Conservation (phyloP, 2,797 vertebrate species). For the Melanotaenia nigrans region DNA sequence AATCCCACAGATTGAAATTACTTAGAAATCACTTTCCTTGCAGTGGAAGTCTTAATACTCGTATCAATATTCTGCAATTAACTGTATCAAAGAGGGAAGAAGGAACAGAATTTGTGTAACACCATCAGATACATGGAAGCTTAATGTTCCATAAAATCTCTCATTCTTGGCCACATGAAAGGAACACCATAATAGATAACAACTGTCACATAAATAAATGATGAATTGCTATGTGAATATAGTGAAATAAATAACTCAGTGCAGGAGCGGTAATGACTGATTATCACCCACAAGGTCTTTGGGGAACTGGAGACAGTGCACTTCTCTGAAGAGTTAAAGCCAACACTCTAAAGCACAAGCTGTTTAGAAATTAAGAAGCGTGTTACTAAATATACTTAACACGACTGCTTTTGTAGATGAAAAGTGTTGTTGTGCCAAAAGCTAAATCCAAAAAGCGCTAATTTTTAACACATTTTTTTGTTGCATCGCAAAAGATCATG, state of each 20-base stretch:
- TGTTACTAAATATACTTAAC: constrained; percentile 28
- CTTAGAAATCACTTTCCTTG: constrained; percentile 55
- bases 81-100: constrained; percentile 54
- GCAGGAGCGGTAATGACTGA: constrained; percentile 59
- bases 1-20: constrained; percentile 63
- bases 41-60: constrained; percentile 53
- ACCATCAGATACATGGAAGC: constrained; percentile 58
- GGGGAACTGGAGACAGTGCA: constrained; percentile 52
- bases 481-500: constrained; percentile 14
- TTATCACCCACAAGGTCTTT: constrained; percentile 68
- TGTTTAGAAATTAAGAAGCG: constrained; percentile 32
- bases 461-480: constrained; percentile 26
- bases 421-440: constrained; percentile 9
- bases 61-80: constrained; percentile 75
- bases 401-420: constrained; percentile 7
- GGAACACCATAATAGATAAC: constrained; percentile 74
- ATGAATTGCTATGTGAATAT: constrained; percentile 64
- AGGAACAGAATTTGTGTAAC: constrained; percentile 47
- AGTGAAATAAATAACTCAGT: constrained; percentile 67
- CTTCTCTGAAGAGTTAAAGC: constrained; percentile 53
- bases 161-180: constrained; percentile 75
- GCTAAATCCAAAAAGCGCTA: constrained; percentile 17
- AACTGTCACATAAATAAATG: constrained; percentile 78
- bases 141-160: constrained; percentile 81
- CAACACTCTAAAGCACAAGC: constrained; percentile 33